These are phyloP conservation scores for Phylloscopus trochiloides DNA, from an alignment of 2,113 vertebrate species.

Conservation along the genomic window DNA sequence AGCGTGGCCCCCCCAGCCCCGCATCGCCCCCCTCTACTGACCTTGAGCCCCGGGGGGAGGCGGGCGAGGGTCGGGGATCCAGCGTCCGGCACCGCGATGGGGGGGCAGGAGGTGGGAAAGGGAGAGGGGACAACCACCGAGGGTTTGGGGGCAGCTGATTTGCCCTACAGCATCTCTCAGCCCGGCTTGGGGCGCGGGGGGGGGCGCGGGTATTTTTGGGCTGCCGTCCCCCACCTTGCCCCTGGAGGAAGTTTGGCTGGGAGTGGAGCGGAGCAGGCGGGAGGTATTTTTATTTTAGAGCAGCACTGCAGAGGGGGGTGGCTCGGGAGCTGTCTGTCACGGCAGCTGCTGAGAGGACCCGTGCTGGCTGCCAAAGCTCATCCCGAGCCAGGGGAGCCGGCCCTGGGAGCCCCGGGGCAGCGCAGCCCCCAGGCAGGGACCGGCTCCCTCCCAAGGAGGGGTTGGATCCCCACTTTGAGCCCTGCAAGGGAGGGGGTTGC, in stretches of 20 bases:
- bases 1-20: background rate
- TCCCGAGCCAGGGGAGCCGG: background rate
- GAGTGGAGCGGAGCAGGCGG: slow-evolving; percentile 32
- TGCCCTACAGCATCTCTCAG: background rate
- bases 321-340: slow-evolving; percentile 68
- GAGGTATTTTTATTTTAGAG: slow-evolving; percentile 68
- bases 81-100: background rate
- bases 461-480: rapidly evolving
- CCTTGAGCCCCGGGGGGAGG: slow-evolving; percentile 72
- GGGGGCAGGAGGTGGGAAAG: background rate
- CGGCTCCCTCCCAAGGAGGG: rapidly evolving
- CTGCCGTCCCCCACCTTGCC: background rate
- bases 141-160: background rate
- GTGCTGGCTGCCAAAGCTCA: slow-evolving; percentile 7
- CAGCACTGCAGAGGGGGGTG: slow-evolving; percentile 61
- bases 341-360: slow-evolving; percentile 7
- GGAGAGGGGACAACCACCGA: too few relatives aligned
- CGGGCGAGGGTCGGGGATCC: background rate
- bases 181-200: background rate
- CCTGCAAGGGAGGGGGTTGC: background rate
- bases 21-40: slow-evolving; percentile 77
- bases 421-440: background rate
- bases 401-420: background rate
- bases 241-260: slow-evolving; percentile 49
- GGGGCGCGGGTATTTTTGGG: background rate